Evolutionary conservation across 2,113 vertebrate species (phyloP), one percentile per base, ranked within the genome.

Genomic region (Archocentrus centrarchus): DNA sequence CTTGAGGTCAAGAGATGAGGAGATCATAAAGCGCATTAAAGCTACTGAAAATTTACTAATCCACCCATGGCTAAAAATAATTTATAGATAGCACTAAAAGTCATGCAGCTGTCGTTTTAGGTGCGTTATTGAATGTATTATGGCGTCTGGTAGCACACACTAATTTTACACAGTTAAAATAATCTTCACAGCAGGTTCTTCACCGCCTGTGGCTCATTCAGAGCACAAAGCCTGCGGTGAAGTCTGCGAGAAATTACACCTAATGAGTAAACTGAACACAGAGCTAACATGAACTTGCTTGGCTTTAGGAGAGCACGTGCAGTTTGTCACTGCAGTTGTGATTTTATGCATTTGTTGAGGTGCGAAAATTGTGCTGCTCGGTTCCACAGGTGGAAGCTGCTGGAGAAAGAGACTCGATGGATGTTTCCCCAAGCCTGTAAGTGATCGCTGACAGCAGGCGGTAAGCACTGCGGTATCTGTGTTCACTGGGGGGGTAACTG

Each of bases 1-100:
- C 59, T 89, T 90, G 58, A 59, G 59, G 62, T 79, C 27, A 57
- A 64, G 59, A 80, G 11, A 78, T 37, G 83, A 79, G 32, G n/a
- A 27, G 22, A 58, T 47, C 20, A 30, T 70, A 80, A 78, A 55
- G 37, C 13, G 18, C 35, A 59, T 70, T 55, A n/a, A 70, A 41
- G 53, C 27, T 39, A 20, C 22, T 41, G 4, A 22, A 87, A 78
- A 76, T 76, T 59, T 24, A 81, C 35, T 62, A 59, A 84, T 70
- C 61, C 60, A 50, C 22, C 27, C 35, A 5, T 35, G 11, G 11
- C 9, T 1, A 2, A 37, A 78, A 18, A 9, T 27, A 41, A 79
- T 83, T 64, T 37, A 78, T 4, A 73, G 39, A 5, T 24, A 2
- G 44, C 22, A 35, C 59, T 79, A 44, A 75, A 57, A 53, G 17